Base-by-base conservation (phyloP, 2,888 invertebrate genomes). In the Gymnoscelis rufifasciata region DNA sequence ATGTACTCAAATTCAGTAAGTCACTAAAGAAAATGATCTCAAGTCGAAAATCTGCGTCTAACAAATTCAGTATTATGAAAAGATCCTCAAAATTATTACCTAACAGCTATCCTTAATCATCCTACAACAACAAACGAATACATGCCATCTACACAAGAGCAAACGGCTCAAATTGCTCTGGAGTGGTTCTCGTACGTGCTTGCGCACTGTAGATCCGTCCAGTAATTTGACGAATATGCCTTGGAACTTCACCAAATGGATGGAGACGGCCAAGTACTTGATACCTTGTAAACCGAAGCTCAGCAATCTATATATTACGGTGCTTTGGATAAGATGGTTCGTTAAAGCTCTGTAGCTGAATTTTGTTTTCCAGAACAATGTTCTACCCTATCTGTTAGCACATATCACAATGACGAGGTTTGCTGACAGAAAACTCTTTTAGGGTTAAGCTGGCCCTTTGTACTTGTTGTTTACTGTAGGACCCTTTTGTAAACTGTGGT, bases 231-330 rank as follows among this genome's bases (percentile, higher is more conserved):
- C 61, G 66, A 67, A 72, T 70, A 66, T 52, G 51, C 56, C 61
- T 72, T 69, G 68, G 66, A 71, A 69, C 60, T 45, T 50, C 55
- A 69, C 64, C 65, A 69, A 72, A 68, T 68, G 64, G 64, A 66
- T 62, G 61, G 47, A 58, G 56, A 47, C 56, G 52, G 33, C 38
- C 55, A 51, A 40, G 40, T 52, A 38, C 45, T 50, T 29, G 45
- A 45, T 45, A 42, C 38, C 38, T 41, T 42, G 48, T 50, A 56
- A 54, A 59, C 52, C 47, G 43, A 51, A 45, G 38, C 26, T 41
- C 15, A 11, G 30, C 38, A 29, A 43, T 10, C 27, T 26, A 29
- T 33, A 39, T 46, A 24, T n/a, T n/a, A n/a, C 15, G 12, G 30
- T 41, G 33, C 47, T n/a, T 26, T 29, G 33, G 31, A 39, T 46